Conservation (phyloP, 1,140 invertebrate genomes). For the Drosophila hydei region DNA sequence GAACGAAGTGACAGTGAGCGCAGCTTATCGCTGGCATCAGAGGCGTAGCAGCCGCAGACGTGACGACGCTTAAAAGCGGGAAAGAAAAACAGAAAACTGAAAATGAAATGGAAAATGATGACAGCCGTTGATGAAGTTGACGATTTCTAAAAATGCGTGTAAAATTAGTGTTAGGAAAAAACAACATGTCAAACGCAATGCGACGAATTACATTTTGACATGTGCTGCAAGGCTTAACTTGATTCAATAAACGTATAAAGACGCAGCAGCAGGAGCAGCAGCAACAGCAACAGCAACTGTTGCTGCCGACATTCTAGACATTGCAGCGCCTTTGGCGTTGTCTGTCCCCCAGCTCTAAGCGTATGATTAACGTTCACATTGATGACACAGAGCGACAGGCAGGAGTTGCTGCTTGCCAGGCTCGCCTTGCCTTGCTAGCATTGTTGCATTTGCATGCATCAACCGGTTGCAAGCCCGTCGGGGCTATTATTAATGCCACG, state of each 20-base stretch:
- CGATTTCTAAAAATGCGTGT: slow-evolving; percentile 82
- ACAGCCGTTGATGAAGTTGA: slow-evolving; percentile 81
- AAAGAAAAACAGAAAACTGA: not conserved
- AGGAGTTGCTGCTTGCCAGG: slow-evolving; percentile 14
- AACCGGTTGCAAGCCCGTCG: slow-evolving; percentile 67
- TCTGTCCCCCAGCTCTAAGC: slow-evolving; percentile 61
- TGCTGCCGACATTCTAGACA: slow-evolving; percentile 58
- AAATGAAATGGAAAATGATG: slow-evolving; percentile 59
- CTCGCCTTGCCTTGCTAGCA: slow-evolving; percentile 25
- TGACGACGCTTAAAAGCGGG: slow-evolving; percentile 60
- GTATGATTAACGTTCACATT: slow-evolving; percentile 81
- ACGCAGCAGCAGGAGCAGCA: slow-evolving; percentile 18
- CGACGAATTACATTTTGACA: slow-evolving; percentile 79
- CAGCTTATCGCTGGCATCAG: slow-evolving; percentile 73
- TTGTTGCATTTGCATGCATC: slow-evolving; percentile 78
- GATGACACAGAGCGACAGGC: slow-evolving; percentile 61
- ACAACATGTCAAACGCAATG: slow-evolving; percentile 75
- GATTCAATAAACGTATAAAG: slow-evolving; percentile 10
- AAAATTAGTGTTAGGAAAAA: slow-evolving; percentile 79
- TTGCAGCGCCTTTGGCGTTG: slow-evolving; percentile 63
- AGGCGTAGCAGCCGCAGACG: slow-evolving; percentile 54
- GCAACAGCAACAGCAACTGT: not conserved
- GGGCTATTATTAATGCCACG: slow-evolving; percentile 74
- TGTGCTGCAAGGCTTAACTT: slow-evolving; percentile 21
- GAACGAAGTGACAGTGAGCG: slow-evolving; percentile 39